Evolutionary conservation across 2,113 vertebrate species (phyloP).

Genomic region (Verasper variegatus): DNA sequence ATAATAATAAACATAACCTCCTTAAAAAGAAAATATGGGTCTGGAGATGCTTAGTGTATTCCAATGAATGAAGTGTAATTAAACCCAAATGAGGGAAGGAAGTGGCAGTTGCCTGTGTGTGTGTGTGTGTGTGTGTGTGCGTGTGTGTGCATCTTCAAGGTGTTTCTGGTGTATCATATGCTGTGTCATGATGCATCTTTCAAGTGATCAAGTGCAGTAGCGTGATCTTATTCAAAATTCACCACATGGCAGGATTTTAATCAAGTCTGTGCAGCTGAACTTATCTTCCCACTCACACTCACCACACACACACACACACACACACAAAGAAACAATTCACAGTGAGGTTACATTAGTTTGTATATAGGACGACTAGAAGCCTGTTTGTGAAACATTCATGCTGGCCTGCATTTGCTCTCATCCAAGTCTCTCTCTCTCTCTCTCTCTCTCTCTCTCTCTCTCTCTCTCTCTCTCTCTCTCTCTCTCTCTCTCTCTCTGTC

Average conservation of each 20-base stretch:
- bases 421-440: conserved; percentile 7
- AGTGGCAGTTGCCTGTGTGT: conserved; percentile 8
- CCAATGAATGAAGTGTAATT: neutral
- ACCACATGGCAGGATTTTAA: conserved; percentile 33
- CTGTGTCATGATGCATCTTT: conserved; percentile 19
- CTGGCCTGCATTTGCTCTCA: conserved; percentile 51
- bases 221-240: conserved; percentile 40
- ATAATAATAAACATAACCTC: neutral
- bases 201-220: conserved; percentile 15
- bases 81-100: neutral
- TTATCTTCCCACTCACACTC: conserved; percentile 8
- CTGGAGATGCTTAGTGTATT: neutral
- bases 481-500: too few relatives aligned
- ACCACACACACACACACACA: too few relatives aligned
- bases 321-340: conserved; percentile 20
- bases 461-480: too few relatives aligned
- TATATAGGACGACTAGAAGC: conserved; percentile 37
- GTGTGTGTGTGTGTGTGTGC: conserved; percentile 31
- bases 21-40: neutral
- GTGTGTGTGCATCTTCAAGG: conserved; percentile 10
- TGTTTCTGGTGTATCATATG: conserved; percentile 4
- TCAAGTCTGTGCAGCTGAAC: conserved; percentile 26
- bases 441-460: too few relatives aligned
- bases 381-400: conserved; percentile 70
- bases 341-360: conserved; percentile 24